A percentile compares a stretch with the other conserved stretches of the same genome.
Evolutionary conservation across 2,888 invertebrate species (phyloP).

Genomic region (Stictocephala bisonia): DNA sequence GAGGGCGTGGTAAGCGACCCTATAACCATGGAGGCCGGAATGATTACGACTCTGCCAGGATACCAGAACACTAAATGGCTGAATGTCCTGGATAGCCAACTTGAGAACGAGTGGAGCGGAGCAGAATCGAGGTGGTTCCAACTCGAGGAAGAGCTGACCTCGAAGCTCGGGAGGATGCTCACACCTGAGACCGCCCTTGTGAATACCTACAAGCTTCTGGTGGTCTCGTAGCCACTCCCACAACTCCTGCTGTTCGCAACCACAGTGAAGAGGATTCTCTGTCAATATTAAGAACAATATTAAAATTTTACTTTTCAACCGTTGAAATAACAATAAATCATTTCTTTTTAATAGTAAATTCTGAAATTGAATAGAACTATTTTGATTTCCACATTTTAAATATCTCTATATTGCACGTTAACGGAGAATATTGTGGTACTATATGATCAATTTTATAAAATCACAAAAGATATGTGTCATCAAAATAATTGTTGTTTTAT

Average conservation of each 20-base stretch:
- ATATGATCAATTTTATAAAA: no score
- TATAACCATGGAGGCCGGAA: slow-evolving; percentile 84
- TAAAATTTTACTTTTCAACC: no score
- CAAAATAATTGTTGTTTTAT: no score
- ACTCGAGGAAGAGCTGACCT: slow-evolving; percentile 79
- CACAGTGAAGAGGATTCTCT: slow-evolving; percentile 92
- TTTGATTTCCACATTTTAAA: no score
- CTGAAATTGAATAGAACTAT: no score
- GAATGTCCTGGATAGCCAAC: slow-evolving; percentile 88
- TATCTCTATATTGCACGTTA: no score
- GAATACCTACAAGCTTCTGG: slow-evolving; percentile 71
- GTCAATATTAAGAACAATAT: no score
- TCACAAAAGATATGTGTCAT: no score
- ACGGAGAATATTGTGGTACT: no score
- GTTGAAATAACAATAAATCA: no score
- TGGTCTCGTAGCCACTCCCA: slow-evolving; percentile 95
- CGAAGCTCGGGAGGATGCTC: slow-evolving; percentile 85
- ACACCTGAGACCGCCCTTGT: slow-evolving; percentile 72
- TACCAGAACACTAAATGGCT: slow-evolving; percentile 86
- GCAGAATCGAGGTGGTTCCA: slow-evolving; percentile 86
- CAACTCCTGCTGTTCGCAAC: slow-evolving; percentile 89
- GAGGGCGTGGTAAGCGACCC: slow-evolving; percentile 84
- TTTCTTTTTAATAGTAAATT: no score
- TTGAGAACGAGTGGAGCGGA: slow-evolving; percentile 85
- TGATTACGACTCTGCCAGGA: slow-evolving; percentile 93